Percentiles rank a stretch among this genome's conserved stretches.
These are phyloP conservation scores for Morelia viridis DNA, from an alignment of 2,797 vertebrate genomes.

Conservation along the genomic window DNA sequence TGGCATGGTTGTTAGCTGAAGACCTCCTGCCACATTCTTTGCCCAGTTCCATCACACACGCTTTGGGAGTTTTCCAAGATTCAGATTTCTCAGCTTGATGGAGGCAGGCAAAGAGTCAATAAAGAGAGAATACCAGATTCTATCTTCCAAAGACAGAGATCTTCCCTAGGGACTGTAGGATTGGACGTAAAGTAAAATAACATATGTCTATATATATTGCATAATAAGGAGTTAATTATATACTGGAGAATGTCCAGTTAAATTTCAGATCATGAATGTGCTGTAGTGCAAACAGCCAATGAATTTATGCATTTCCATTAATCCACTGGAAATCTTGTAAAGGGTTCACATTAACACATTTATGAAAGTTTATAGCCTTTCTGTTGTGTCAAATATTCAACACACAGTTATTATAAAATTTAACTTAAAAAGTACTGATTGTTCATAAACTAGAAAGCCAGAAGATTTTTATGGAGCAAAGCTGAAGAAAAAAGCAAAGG, in stretches of 20 bases:
- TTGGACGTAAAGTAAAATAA: too few species aligned
- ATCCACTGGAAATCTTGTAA: not conserved
- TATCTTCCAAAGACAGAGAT: not conserved
- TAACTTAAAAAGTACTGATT: not conserved
- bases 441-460: not conserved
- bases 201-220: too few species aligned
- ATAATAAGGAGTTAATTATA: not conserved
- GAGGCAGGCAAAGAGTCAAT: not conserved
- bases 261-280: not conserved
- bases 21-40: not conserved
- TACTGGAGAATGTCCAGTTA: not conserved
- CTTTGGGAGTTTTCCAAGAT: not conserved
- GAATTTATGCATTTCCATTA: not conserved
- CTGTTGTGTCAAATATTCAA: not conserved
- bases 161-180: too few species aligned
- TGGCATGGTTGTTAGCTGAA: not conserved
- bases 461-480: not conserved
- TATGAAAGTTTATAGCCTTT: not conserved
- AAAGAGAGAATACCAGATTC: not conserved
- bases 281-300: not conserved
- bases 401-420: not conserved
- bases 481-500: not conserved
- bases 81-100: not conserved
- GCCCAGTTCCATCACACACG: not conserved
- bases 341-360: not conserved